Base-by-base conservation (phyloP, 1,140 invertebrate species). In the Elymnias hypermnestra region DNA sequence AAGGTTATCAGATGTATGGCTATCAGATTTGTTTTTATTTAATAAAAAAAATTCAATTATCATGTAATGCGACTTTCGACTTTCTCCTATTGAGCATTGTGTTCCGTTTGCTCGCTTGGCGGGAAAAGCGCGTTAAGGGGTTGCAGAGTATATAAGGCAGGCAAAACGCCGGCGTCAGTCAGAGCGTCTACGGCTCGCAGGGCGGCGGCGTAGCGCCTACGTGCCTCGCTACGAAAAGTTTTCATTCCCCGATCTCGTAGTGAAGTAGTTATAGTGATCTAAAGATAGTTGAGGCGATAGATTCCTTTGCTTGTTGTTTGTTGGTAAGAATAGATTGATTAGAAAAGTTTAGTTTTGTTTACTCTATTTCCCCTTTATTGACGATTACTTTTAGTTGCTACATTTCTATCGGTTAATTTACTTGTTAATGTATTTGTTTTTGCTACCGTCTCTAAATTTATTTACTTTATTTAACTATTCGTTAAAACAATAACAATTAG, bases 121-220 rank as follows among this genome's bases (percentile, higher is more conserved):
- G 68, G 63, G 59, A 64, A 68, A 61, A 53, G 59, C 25, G 48
- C 46, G 29, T 35, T 42, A 56, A 59, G 55, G 60, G 61, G 57
- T 42, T 53, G 33, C 44, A 23, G 52, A 40, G 47, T 39, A 72
- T 78, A 76, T 64, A 78, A 75, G 63, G 52, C 61, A 50, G 44
- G 53, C 61, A 68, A 14, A 53, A 26, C 46, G 29, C 28, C 15
- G 55, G 42, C 55, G 52, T 37, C 45, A 41, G 54, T 52, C 73
- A 79, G 66, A 79, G 53, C 61, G 62, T 25, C 43, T 39, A 48
- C 59, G 51, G 63, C 69, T 52, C 57, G 58, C 57, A 46, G 25
- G 39, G 43, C 53, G 51, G 51, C 28, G 52, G 10, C 57, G 54
- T 58, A 56, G 51, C 53, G 52, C 52, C 45, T 36, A 45, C 54